Evolutionary conservation across 2,797 vertebrate species (phyloP).

Genomic region (Syndactyla subalaris): DNA sequence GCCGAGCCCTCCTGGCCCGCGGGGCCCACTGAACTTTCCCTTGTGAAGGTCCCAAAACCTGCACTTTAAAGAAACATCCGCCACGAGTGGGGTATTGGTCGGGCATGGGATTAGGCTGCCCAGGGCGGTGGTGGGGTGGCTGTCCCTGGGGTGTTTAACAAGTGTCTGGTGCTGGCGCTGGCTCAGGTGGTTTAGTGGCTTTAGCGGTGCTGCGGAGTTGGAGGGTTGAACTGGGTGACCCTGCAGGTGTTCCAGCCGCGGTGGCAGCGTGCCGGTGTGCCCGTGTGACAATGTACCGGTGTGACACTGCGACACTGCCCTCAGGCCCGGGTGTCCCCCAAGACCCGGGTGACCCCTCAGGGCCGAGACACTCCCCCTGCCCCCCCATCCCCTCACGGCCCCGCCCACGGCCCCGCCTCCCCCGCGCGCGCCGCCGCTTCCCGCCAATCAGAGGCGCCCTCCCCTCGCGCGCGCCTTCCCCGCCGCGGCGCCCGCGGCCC

Average conservation of each 20-base stretch:
- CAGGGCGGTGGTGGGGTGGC: neutral
- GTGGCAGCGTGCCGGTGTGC: too few species aligned
- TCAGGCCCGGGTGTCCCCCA: too few species aligned
- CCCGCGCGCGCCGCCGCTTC: neutral
- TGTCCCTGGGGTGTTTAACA: neutral
- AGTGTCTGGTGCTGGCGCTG: too few species aligned
- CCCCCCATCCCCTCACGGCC: neutral
- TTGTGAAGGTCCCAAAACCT: rapidly evolving
- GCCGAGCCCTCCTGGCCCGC: neutral
- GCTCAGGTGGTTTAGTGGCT: neutral
- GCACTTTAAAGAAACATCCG: neutral
- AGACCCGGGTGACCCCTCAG: too few species aligned
- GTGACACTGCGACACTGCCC: too few species aligned
- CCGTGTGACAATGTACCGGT: too few species aligned
- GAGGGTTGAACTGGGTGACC: too few species aligned
- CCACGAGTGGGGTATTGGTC: rapidly evolving
- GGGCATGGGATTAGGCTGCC: neutral
- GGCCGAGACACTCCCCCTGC: neutral
- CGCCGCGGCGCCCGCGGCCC: neutral
- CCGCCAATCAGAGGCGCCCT: slow-evolving; percentile 48
- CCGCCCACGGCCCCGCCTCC: neutral
- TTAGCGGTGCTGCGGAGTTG: neutral
- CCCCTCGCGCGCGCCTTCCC: neutral
- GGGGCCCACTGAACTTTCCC: neutral
- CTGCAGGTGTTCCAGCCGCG: too few species aligned